Conservation (phyloP, 2,113 vertebrate genomes). For the Sylvia atricapilla region DNA sequence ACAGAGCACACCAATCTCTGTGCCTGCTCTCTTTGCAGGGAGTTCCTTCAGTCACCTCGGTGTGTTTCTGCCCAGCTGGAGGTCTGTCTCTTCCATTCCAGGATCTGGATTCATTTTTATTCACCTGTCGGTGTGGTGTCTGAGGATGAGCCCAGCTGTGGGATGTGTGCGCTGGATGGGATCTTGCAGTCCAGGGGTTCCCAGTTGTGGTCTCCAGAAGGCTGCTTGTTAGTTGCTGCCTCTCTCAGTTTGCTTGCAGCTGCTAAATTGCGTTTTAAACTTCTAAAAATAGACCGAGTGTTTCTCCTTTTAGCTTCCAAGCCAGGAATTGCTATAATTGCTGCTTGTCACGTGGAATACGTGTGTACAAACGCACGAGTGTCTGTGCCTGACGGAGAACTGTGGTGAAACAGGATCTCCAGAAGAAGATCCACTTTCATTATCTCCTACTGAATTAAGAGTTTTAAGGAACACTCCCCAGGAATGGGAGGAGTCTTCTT, state of each 20-base stretch:
- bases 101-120: background rate
- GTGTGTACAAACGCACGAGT: background rate
- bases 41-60: background rate
- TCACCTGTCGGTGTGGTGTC: background rate
- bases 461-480: background rate
- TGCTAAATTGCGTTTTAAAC: constrained; percentile 6
- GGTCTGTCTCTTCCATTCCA: too few species aligned
- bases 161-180: background rate
- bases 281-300: background rate
- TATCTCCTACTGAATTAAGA: background rate
- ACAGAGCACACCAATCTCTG: background rate
- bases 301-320: background rate
- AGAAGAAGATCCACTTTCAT: background rate
- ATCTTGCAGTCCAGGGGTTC: background rate
- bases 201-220: background rate
- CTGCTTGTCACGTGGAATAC: background rate
- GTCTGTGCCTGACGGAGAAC: background rate
- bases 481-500: background rate
- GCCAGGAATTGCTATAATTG: background rate
- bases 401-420: background rate
- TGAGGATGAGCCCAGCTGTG: background rate
- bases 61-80: background rate
- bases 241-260: constrained; percentile 7
- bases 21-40: background rate
- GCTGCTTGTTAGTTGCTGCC: background rate